These are phyloP conservation scores for Ophthalmotilapia sp. DNA, from an alignment of 2,113 vertebrate species.

Conservation along the genomic window DNA sequence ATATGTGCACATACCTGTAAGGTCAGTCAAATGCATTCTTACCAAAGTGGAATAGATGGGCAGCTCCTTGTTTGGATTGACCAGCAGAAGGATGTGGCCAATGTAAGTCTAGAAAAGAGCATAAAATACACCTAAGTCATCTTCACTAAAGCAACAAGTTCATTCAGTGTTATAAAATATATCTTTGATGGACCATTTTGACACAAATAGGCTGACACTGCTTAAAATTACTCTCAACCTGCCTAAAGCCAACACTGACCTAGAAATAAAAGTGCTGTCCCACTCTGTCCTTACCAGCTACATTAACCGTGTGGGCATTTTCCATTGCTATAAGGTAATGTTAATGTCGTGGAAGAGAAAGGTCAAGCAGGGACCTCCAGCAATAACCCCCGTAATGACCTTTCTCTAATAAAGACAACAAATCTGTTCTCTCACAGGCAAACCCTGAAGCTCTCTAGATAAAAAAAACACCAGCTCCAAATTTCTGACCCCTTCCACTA, in stretches of 20 bases:
- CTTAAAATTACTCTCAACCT: not conserved
- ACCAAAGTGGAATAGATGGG: constrained; percentile 92
- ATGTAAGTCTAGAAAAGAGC: constrained; percentile 83
- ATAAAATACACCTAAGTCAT: not conserved
- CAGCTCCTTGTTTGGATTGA: constrained; percentile 94
- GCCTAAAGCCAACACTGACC: not conserved
- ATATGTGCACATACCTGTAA: not conserved
- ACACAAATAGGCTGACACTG: not conserved
- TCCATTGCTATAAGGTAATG: not conserved
- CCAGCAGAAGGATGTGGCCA: constrained; percentile 88
- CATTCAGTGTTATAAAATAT: not conserved
- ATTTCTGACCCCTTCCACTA: constrained; percentile 13
- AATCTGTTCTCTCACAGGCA: not conserved
- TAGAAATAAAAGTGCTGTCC: not conserved
- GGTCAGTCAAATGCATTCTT: constrained; percentile 47
- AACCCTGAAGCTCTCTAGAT: not conserved
- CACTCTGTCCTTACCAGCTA: not conserved
- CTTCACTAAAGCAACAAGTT: not conserved
- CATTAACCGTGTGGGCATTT: not conserved
- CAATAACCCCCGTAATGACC: constrained; percentile 1
- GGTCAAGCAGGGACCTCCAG: not conserved
- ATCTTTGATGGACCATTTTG: not conserved
- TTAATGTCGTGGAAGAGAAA: not conserved
- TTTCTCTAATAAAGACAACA: constrained; percentile 1
- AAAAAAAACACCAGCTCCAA: not conserved